Evolutionary conservation across 1,140 invertebrate species (phyloP).

Genomic region (Drosophila sulfurigaster): DNA sequence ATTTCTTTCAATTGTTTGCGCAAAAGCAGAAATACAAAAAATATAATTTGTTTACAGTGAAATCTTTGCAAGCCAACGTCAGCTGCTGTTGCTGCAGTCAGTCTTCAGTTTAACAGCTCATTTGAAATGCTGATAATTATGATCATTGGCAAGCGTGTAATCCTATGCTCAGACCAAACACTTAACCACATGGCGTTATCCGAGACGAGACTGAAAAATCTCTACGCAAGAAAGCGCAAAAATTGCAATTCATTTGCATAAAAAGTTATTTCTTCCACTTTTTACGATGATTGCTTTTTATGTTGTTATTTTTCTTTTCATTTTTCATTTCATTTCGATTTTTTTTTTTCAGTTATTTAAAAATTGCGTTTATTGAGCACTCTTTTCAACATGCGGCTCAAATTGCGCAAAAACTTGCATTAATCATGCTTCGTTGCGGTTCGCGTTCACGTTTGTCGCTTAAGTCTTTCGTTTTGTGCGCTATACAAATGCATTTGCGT

Average conservation of each 20-base stretch:
- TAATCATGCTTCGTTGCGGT: slow-evolving; percentile 51
- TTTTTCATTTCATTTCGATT: background rate
- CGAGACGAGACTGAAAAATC: background rate
- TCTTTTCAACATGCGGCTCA: slow-evolving; percentile 57
- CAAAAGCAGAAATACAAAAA: slow-evolving; percentile 52
- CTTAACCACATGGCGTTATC: slow-evolving; percentile 10
- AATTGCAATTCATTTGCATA: slow-evolving; percentile 78
- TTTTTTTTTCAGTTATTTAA: slow-evolving; percentile 9
- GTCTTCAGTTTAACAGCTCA: slow-evolving; percentile 5
- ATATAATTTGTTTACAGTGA: slow-evolving; percentile 30
- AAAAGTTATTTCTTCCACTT: slow-evolving; percentile 42
- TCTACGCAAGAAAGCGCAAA: slow-evolving; percentile 57
- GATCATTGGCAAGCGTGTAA: slow-evolving; percentile 6
- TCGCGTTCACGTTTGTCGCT: slow-evolving; percentile 61
- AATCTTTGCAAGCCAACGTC: background rate
- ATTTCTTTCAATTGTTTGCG: slow-evolving; percentile 68
- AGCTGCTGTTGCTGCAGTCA: background rate
- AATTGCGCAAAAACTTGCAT: slow-evolving; percentile 74
- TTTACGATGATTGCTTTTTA: slow-evolving; percentile 11
- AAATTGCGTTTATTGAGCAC: slow-evolving; percentile 28
- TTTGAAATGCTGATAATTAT: slow-evolving; percentile 9
- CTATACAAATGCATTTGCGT: slow-evolving; percentile 17
- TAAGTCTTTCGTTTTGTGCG: slow-evolving; percentile 75
- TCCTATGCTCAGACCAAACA: background rate
- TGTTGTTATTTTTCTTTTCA: too few species aligned